Percentiles rank a stretch among this genome's conserved stretches.
Evolutionary conservation across 1,140 invertebrate genomes (phyloP).

Genomic region (Drosophila teissieri): DNA sequence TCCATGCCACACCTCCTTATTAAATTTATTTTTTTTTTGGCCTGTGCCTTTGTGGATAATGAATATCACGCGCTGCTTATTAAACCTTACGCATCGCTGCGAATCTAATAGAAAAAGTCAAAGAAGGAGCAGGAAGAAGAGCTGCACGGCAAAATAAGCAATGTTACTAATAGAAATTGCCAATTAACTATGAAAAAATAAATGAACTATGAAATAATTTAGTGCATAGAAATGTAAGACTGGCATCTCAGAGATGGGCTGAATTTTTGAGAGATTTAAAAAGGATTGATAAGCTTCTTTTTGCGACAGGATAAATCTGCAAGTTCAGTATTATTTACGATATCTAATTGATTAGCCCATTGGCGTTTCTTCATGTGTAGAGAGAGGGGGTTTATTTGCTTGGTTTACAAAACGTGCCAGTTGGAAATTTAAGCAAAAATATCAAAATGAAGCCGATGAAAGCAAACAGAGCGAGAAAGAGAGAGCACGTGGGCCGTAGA

Average conservation of each 20-base stretch:
- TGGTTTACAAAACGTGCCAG: constrained; percentile 57
- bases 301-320: too few relatives aligned
- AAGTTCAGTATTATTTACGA: not conserved
- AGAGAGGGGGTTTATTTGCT: not conserved
- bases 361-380: not conserved
- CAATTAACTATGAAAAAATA: too few relatives aligned
- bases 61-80: constrained; percentile 81
- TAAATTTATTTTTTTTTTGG: constrained; percentile 10
- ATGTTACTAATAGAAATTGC: too few relatives aligned
- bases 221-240: not conserved
- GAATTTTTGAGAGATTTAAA: not conserved
- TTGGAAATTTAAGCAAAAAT: constrained; percentile 64
- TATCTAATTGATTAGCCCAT: not conserved
- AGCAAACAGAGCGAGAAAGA: constrained; percentile 13
- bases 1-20: not conserved
- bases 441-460: constrained; percentile 46
- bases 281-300: too few relatives aligned
- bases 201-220: too few relatives aligned
- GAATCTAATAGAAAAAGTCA: constrained; percentile 49
- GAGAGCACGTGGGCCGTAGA: not conserved
- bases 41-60: constrained; percentile 50
- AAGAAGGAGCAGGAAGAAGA: not conserved
- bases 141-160: not conserved
- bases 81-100: constrained; percentile 63
- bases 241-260: not conserved